Percentiles rank a stretch among this genome's conserved stretches.
phyloP scores from a whole-genome alignment of 35 echinoderm and acorn worm genomes.

The Eucidaris tribuloides region DNA sequence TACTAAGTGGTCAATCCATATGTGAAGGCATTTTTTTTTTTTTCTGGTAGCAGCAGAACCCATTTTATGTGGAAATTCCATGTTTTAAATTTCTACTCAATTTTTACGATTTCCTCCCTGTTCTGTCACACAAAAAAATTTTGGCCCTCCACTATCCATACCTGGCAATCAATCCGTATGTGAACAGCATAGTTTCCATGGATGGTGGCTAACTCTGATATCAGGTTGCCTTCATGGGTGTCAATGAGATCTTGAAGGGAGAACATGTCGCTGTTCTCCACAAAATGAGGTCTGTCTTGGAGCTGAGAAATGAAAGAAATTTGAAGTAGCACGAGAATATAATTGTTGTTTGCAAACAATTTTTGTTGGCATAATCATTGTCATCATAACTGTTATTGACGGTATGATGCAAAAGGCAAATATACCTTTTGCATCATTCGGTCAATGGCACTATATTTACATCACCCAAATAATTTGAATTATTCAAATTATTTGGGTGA shows the following conservation, averaged over 20 bases:
- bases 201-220: slow-evolving; percentile 43
- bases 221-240: slow-evolving; percentile 52
- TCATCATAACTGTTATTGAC: no score
- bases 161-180: slow-evolving; percentile 90
- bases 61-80: not conserved
- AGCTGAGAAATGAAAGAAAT: slow-evolving; percentile 37
- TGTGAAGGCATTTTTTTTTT: not conserved
- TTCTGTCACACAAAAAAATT: not conserved
- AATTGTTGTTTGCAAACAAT: no score
- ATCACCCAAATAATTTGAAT: no score
- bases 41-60: not conserved
- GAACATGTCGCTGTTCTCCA: slow-evolving; percentile 75
- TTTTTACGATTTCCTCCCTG: not conserved
- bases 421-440: no score
- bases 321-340: no score
- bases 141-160: not conserved
- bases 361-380: no score
- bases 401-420: no score
- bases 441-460: no score
- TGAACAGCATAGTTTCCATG: slow-evolving; percentile 78
- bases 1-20: not conserved
- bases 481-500: no score
- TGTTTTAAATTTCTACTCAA: not conserved
- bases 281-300: slow-evolving; percentile 91
- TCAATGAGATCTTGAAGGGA: slow-evolving; percentile 92